Evolutionary conservation across 2,888 invertebrate species (phyloP).

Genomic region (Gibbula magus): DNA sequence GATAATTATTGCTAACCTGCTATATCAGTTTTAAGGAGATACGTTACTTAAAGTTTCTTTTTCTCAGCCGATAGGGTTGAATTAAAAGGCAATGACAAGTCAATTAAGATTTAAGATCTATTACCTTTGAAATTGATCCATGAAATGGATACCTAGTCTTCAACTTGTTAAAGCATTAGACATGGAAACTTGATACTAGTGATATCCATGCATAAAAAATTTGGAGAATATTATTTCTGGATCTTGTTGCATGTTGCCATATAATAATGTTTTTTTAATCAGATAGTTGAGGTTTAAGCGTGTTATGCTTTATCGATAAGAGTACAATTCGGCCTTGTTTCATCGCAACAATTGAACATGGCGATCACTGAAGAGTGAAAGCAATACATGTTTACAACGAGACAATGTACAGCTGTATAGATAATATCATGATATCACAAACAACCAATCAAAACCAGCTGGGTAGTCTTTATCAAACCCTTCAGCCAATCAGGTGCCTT

Average conservation of each 20-base stretch:
- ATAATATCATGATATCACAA: conserved; percentile 2
- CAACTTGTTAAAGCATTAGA: background rate
- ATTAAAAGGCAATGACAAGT: too few relatives aligned
- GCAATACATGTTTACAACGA: background rate
- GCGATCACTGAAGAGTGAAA: background rate
- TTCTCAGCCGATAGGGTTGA: too few relatives aligned
- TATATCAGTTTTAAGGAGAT: too few relatives aligned
- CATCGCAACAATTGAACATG: background rate
- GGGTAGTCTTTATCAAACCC: background rate
- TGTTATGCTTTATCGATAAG: background rate
- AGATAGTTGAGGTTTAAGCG: background rate
- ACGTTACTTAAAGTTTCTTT: too few relatives aligned
- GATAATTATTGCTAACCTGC: too few relatives aligned
- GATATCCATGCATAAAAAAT: background rate
- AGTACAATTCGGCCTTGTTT: background rate
- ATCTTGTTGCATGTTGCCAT: background rate
- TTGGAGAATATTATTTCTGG: background rate
- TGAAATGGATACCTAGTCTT: background rate
- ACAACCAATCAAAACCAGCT: background rate
- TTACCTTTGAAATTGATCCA: background rate
- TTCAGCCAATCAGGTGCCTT: conserved; percentile 5
- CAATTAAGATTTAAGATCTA: too few relatives aligned
- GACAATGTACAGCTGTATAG: background rate
- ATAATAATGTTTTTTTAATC: background rate
- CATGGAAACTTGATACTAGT: background rate